Conservation (phyloP, 2,113 vertebrate genomes). For the Gadus chalcogrammus region DNA sequence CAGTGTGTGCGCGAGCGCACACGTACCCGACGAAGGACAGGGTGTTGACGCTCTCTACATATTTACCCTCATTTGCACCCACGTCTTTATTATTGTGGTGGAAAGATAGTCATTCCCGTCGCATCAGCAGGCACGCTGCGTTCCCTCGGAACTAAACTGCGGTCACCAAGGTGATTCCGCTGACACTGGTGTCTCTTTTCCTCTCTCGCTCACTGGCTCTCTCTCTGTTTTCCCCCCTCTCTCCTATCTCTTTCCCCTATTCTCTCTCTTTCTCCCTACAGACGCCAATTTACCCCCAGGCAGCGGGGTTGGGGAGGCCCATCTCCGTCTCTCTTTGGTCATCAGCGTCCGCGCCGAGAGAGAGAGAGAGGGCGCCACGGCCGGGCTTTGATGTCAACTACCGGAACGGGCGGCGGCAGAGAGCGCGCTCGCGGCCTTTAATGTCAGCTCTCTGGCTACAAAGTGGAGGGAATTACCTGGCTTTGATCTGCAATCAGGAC, state of each 20-base stretch:
- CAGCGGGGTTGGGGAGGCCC: no score
- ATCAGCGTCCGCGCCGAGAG: no score
- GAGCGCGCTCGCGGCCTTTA: neutral
- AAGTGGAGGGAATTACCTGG: slow-evolving; percentile 1
- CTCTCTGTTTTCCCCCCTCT: neutral
- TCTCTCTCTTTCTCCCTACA: neutral
- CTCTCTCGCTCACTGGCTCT: neutral
- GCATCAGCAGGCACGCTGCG: neutral
- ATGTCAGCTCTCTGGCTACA: neutral
- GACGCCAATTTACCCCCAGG: neutral
- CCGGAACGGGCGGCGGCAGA: neutral
- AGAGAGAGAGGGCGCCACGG: no score
- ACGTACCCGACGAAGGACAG: neutral
- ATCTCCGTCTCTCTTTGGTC: no score
- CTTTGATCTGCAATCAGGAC: neutral
- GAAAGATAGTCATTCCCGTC: neutral
- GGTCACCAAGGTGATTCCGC: neutral
- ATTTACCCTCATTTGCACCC: neutral
- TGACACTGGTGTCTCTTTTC: neutral
- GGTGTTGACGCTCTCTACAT: neutral
- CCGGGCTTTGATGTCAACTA: neutral
- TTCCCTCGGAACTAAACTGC: neutral
- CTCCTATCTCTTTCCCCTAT: neutral
- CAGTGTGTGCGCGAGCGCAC: neutral
- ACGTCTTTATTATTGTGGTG: neutral